A percentile compares a stretch with the other conserved stretches of the same genome.
phyloP scores from a whole-genome alignment of 2,113 vertebrate species.

The Hiodon alosoides region DNA sequence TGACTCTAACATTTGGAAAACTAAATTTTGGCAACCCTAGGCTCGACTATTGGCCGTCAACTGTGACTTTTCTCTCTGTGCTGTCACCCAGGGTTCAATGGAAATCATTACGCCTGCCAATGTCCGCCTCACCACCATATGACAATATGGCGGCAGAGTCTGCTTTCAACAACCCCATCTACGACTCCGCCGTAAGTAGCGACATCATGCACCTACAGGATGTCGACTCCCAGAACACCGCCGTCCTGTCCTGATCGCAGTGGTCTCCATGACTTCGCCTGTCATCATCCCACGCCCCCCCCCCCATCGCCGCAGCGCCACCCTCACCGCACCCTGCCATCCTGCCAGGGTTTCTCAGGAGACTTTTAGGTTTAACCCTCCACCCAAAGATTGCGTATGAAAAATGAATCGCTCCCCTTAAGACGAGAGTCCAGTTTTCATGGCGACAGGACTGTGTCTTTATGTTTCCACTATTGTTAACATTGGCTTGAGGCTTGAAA shows the following conservation, averaged over 20 bases:
- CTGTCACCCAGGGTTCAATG: conserved; percentile 72
- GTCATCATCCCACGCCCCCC: conserved; percentile 5
- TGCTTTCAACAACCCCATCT: conserved; percentile 89
- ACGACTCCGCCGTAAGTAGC: conserved; percentile 90
- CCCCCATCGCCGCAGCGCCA: conserved; percentile 34
- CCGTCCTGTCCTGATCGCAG: conserved; percentile 59
- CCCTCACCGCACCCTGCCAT: not conserved
- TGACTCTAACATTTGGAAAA: too few relatives aligned
- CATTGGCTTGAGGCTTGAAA: too few relatives aligned
- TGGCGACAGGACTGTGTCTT: too few relatives aligned
- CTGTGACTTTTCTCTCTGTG: conserved; percentile 7
- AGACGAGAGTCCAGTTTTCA: too few relatives aligned
- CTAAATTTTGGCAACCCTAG: too few relatives aligned
- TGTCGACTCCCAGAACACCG: conserved; percentile 61
- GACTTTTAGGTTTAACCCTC: too few relatives aligned
- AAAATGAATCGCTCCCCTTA: too few relatives aligned
- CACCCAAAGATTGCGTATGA: too few relatives aligned
- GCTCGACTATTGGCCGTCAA: not conserved
- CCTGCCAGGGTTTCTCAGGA: too few relatives aligned
- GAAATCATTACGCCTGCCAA: conserved; percentile 74
- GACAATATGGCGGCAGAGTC: conserved; percentile 90
- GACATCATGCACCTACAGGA: conserved; percentile 57
- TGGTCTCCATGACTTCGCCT: conserved; percentile 29
- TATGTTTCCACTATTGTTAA: too few relatives aligned
- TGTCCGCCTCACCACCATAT: conserved; percentile 67